Percentiles rank a stretch among this genome's conserved stretches.
These are phyloP conservation scores for Hemaris fuciformis DNA, from an alignment of 2,888 invertebrate genomes.

Conservation along the genomic window DNA sequence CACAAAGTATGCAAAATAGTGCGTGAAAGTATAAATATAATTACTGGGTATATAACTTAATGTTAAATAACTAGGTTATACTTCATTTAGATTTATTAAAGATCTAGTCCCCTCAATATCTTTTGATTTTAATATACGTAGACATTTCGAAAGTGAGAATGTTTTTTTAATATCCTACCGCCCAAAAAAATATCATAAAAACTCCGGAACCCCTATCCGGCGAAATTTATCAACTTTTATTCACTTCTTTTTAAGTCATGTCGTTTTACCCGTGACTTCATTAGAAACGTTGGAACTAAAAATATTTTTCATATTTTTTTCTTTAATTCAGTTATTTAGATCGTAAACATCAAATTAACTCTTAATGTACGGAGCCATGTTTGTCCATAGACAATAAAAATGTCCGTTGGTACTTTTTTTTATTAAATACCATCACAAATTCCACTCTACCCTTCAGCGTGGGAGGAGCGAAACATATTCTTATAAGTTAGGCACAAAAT, in stretches of 20 bases:
- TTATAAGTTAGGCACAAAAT: constrained; percentile 16
- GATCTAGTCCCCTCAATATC: too few relatives aligned
- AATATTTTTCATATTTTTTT: too few relatives aligned
- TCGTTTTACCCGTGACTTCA: too few relatives aligned
- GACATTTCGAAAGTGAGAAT: background rate
- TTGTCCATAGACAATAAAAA: background rate
- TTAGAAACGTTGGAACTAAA: too few relatives aligned
- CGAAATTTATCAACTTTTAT: background rate
- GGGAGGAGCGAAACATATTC: constrained; percentile 6
- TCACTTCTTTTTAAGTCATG: too few relatives aligned
- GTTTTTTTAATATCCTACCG: background rate
- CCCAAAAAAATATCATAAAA: background rate
- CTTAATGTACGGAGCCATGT: background rate
- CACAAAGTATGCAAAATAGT: too few relatives aligned
- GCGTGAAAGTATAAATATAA: too few relatives aligned
- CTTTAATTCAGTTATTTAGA: too few relatives aligned
- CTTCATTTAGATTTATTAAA: too few relatives aligned
- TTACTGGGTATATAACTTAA: too few relatives aligned
- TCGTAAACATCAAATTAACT: background rate
- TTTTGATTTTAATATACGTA: background rate
- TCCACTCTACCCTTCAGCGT: constrained; percentile 19
- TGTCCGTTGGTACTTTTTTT: background rate
- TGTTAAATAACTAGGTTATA: too few relatives aligned
- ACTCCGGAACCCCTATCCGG: background rate
- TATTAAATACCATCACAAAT: constrained; percentile 1